Evolutionary conservation across 2,888 invertebrate genomes (phyloP).

Genomic region (Drosophila paracracens): DNA sequence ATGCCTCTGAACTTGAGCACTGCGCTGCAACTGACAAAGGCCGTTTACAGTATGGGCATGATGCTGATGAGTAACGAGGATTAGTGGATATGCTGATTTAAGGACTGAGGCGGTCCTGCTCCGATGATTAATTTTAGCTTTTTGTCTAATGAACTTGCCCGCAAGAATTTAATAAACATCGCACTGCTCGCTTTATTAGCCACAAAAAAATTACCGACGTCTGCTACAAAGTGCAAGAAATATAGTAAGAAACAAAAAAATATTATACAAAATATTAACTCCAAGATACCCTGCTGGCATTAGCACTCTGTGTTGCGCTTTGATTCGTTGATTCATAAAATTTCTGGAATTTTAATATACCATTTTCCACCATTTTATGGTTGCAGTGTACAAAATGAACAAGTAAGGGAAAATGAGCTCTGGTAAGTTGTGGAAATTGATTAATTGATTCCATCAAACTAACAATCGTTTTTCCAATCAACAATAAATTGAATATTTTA

Average conservation of each 20-base stretch:
- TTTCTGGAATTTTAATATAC: background rate
- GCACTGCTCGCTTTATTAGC: conserved; percentile 53
- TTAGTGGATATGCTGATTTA: background rate
- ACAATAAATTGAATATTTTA: background rate
- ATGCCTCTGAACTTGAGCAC: conserved; percentile 60
- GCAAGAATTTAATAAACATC: conserved; percentile 73
- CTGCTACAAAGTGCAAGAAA: conserved; percentile 40
- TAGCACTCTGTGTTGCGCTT: background rate
- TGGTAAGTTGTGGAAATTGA: conserved; percentile 80
- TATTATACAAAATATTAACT: background rate
- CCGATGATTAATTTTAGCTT: conserved; percentile 74
- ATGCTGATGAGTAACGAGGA: conserved; percentile 32
- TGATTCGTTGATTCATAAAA: background rate
- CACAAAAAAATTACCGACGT: conserved; percentile 59
- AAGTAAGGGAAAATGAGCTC: conserved; percentile 56
- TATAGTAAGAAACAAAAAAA: conserved; percentile 45
- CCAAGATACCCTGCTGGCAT: background rate
- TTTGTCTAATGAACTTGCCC: conserved; percentile 77
- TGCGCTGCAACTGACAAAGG: conserved; percentile 55
- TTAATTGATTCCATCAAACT: no score
- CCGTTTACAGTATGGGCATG: conserved; percentile 52
- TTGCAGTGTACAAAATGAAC: conserved; percentile 30
- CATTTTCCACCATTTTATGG: background rate
- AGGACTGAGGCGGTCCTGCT: background rate
- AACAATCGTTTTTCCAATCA: no score